Evolutionary conservation across 2,113 vertebrate species (phyloP).

Genomic region (Alectura lathami): DNA sequence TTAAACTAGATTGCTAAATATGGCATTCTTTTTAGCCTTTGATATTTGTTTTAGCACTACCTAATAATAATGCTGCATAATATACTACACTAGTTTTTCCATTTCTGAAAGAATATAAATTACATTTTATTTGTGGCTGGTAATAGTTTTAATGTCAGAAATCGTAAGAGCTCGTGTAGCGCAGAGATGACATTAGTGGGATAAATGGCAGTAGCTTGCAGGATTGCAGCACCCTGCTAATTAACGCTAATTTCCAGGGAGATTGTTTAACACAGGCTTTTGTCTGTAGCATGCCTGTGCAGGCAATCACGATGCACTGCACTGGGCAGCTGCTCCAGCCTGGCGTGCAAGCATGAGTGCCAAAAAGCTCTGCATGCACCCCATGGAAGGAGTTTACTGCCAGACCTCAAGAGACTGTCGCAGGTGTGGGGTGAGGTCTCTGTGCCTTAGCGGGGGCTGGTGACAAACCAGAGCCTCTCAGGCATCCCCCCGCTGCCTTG

Average conservation of each 20-base stretch:
- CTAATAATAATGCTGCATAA: neutral
- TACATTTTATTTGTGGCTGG: neutral
- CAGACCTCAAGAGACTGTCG: too few relatives aligned
- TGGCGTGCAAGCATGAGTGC: rapidly evolving
- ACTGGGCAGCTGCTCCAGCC: neutral
- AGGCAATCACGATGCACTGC: neutral
- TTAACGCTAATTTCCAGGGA: slow-evolving; percentile 24
- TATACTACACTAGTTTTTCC: neutral
- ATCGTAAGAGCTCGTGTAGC: neutral
- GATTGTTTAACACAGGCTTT: neutral
- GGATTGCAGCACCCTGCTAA: slow-evolving; percentile 3
- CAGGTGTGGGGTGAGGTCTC: too few relatives aligned
- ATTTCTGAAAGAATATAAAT: neutral
- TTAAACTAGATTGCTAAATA: slow-evolving; percentile 12
- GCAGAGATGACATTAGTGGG: neutral
- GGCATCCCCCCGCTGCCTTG: too few relatives aligned
- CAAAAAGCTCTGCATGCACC: neutral
- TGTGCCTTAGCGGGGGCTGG: too few relatives aligned
- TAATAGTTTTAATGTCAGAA: slow-evolving; percentile 12
- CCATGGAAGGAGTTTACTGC: neutral
- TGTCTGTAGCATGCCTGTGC: neutral
- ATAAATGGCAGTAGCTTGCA: neutral
- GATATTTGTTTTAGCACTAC: neutral
- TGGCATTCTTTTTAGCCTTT: neutral
- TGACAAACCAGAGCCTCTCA: too few relatives aligned